Base-by-base conservation (phyloP, 2,797 vertebrate genomes). In the Calcarius lapponicus region DNA sequence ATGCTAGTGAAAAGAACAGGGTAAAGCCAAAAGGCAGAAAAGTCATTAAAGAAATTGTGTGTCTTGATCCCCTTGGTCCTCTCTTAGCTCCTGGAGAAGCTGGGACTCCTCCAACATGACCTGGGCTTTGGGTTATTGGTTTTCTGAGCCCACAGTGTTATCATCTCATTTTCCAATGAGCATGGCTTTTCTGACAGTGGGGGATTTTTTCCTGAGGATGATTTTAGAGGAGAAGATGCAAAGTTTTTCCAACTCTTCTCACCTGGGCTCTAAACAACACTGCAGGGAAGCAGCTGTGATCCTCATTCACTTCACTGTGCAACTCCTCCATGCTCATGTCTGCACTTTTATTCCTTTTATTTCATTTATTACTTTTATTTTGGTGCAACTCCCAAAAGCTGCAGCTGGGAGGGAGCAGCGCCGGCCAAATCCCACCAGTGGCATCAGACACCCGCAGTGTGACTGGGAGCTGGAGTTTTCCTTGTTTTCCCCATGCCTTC, bases 271-370 rank as follows among this genome's bases (percentile, higher is more conserved):
- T 66, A 17, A 71, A 47, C 31, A 45, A 0, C 18, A 24, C 14
- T 10, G 6, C 20, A 50, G 29, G 36, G 54, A 57, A 51, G 31
- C 65, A 72, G 40, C 40, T 75, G 32, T 1, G 0, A 51, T 65
- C 53, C 24, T 70, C 2, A 0, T 51, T 76, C 10, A 2, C 60
- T 43, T 78, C 58, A 15, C n/a, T 16, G 5, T 9, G 2, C 8
- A 21, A 2, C 42, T 80, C 29, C 57, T 67, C 42, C 1, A 0
- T 60, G 45, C 36, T 20, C 8, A 2, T 40, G 54, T 9, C 21
- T 47, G 25, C 3, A 1, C 47, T 61, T 84, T 24, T 32, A 18
- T 51, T 66, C 42, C 1, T 0, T 34, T 57, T 10, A 25, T 57
- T 57, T 57, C 10, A 57, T 57, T 34, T 57, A 57, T 57, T 57